These are phyloP conservation scores for Brienomyrus brachyistius DNA, from an alignment of 2,113 vertebrate species.

Conservation along the genomic window DNA sequence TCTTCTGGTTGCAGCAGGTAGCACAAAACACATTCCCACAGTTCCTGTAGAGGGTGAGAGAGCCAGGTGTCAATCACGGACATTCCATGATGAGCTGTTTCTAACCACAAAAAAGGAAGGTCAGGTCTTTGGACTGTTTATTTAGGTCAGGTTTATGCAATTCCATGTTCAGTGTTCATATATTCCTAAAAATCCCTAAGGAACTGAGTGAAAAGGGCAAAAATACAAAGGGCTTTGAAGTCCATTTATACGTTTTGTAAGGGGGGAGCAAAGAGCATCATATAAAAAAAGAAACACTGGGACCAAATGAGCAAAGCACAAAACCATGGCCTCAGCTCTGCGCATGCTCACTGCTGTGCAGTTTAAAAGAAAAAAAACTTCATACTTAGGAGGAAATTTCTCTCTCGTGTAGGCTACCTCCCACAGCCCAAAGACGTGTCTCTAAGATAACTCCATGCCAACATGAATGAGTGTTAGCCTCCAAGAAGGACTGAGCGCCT, in stretches of 20 bases:
- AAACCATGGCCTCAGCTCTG: not conserved
- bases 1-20: constrained; percentile 97
- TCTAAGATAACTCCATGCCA: not conserved
- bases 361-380: not conserved
- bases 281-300: not conserved
- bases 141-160: not conserved
- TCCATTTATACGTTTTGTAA: not conserved
- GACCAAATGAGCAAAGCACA: not conserved
- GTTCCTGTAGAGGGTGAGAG: constrained; percentile 68
- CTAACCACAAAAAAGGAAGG: not conserved
- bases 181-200: not conserved
- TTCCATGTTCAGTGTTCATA: not conserved
- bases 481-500: not conserved
- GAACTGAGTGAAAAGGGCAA: not conserved
- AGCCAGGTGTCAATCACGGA: not conserved
- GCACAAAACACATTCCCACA: constrained; percentile 96
- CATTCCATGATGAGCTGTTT: too few relatives aligned
- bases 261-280: not conserved
- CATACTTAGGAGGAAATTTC: not conserved
- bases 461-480: not conserved
- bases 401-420: not conserved
- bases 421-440: not conserved
- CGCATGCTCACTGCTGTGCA: not conserved
- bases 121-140: not conserved
- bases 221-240: not conserved